Evolutionary conservation across 2,888 invertebrate genomes (phyloP).

Genomic region (Atethmia centrago): DNA sequence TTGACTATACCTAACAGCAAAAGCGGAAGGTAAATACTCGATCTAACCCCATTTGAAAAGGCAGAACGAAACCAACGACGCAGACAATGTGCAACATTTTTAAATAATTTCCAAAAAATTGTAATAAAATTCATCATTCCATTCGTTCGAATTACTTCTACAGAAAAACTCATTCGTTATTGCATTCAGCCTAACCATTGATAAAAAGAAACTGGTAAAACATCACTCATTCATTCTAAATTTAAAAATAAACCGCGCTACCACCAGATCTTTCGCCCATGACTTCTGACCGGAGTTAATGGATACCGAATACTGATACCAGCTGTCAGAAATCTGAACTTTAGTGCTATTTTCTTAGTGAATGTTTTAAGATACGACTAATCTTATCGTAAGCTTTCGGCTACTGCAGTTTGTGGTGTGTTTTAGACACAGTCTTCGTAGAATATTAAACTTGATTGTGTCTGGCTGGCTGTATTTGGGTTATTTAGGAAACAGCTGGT

Average conservation of each 20-base stretch:
- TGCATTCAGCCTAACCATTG: slow-evolving; percentile 20
- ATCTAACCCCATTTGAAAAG: no score
- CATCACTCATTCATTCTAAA: slow-evolving; percentile 51
- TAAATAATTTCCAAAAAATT: neutral
- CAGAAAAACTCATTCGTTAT: neutral
- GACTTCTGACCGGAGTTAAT: slow-evolving; percentile 59
- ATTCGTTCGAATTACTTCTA: neutral
- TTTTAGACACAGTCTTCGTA: slow-evolving; percentile 28
- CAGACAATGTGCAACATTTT: neutral
- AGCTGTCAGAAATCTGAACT: slow-evolving; percentile 52
- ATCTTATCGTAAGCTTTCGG: slow-evolving; percentile 59
- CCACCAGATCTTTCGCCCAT: slow-evolving; percentile 50
- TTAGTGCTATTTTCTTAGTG: slow-evolving; percentile 59
- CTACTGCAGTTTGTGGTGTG: slow-evolving; percentile 53
- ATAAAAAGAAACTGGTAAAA: slow-evolving; percentile 37
- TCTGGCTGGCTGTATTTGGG: slow-evolving; percentile 34
- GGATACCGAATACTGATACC: slow-evolving; percentile 54
- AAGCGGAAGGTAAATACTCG: no score
- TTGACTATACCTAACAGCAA: no score
- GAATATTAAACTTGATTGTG: slow-evolving; percentile 28
- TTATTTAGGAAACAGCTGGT: slow-evolving; percentile 15
- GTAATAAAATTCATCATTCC: neutral
- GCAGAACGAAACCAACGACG: neutral
- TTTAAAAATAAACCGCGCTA: slow-evolving; percentile 54
- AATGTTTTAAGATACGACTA: slow-evolving; percentile 50